A percentile compares a stretch with the other conserved stretches of the same genome.
Conservation (phyloP, 64 coral and sea anemone genomes). For the Stylophora pistillata region DNA sequence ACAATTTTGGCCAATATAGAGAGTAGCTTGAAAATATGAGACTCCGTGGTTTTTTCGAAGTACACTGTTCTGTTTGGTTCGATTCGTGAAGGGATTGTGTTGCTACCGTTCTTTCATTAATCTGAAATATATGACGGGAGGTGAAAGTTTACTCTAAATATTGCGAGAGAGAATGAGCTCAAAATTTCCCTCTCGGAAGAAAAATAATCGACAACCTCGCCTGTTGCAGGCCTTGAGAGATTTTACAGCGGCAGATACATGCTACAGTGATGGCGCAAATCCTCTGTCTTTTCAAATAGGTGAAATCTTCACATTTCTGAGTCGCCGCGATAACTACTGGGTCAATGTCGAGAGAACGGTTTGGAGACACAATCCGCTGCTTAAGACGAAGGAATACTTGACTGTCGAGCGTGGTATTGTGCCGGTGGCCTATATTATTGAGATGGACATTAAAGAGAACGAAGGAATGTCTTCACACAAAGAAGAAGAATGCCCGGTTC, state of each 20-base stretch:
- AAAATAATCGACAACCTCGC: slow-evolving; percentile 24
- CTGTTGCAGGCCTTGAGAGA: slow-evolving; percentile 86
- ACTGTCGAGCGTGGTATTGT: slow-evolving; percentile 81
- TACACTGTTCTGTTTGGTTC: background rate
- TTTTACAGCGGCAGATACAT: slow-evolving; percentile 86
- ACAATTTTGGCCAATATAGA: slow-evolving; percentile 31
- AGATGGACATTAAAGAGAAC: slow-evolving; percentile 56
- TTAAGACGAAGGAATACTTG: slow-evolving; percentile 65
- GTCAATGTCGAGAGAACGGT: slow-evolving; percentile 84
- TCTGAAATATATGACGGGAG: slow-evolving; percentile 28
- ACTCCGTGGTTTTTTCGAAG: background rate
- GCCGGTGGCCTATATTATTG: slow-evolving; percentile 86
- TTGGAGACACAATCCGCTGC: slow-evolving; percentile 72
- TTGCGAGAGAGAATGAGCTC: slow-evolving; percentile 19
- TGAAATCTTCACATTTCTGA: slow-evolving; percentile 88
- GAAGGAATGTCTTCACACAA: slow-evolving; percentile 15
- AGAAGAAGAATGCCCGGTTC: background rate
- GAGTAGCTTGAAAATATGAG: slow-evolving; percentile 12
- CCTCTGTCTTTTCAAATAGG: slow-evolving; percentile 93
- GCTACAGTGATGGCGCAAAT: slow-evolving; percentile 87
- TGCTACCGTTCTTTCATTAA: slow-evolving; percentile 21
- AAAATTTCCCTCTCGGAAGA: slow-evolving; percentile 41
- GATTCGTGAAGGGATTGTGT: background rate
- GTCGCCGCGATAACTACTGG: slow-evolving; percentile 84
- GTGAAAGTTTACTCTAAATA: background rate